Conservation (phyloP, 2,797 vertebrate genomes). For the Sebastes vulpes region DNA sequence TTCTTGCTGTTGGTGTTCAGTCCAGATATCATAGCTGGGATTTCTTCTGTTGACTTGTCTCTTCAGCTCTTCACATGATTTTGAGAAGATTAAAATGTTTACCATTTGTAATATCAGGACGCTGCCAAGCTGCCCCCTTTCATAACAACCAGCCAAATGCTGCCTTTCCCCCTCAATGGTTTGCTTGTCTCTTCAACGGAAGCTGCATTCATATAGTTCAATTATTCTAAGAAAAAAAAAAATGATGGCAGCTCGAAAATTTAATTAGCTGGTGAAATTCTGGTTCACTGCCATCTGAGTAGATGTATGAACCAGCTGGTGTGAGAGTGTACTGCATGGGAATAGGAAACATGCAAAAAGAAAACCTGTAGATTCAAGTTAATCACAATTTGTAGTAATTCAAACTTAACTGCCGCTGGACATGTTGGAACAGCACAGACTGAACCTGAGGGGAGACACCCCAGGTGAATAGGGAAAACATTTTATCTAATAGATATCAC, state of each 20-base stretch:
- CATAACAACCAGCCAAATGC: neutral
- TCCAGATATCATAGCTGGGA: neutral
- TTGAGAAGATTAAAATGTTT: slow-evolving; percentile 8
- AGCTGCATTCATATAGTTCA: slow-evolving; percentile 12
- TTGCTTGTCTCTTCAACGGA: slow-evolving; percentile 16
- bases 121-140: neutral
- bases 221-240: slow-evolving; percentile 5
- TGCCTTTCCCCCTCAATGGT: neutral
- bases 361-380: neutral
- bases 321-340: neutral
- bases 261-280: slow-evolving; percentile 11
- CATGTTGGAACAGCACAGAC: neutral
- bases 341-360: neutral
- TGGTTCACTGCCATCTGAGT: neutral
- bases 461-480: no score
- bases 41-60: neutral
- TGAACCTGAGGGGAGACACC: neutral
- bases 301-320: neutral
- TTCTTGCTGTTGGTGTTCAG: neutral
- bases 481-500: no score
- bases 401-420: neutral
- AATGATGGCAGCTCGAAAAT: neutral
- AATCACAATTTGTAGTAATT: neutral
- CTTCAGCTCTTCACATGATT: neutral
- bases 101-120: neutral